Base-by-base conservation (phyloP, 2,113 vertebrate species). In the Neopipo cinnamomea region DNA sequence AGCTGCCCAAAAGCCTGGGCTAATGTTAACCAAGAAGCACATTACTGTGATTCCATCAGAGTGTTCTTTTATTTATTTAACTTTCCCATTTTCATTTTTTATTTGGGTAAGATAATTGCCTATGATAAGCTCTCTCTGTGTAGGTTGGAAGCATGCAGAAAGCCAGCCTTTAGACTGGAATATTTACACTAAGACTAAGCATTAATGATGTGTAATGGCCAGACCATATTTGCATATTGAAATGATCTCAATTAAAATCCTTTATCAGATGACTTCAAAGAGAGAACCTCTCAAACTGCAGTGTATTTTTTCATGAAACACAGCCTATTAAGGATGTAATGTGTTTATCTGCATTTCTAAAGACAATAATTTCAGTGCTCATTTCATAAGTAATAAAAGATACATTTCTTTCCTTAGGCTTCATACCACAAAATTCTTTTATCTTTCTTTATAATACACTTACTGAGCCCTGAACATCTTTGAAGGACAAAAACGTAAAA, bases 31-130 rank as follows among this genome's bases (percentile, higher is more conserved):
- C 88, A 92, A 96, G 97, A 89, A 83, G 94, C 94, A 95, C 94
- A 86, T 96, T 88, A 94, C 95, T 61, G 85, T 79, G 97, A 98
- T 98, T 97, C 96, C 93, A 98, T 98, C 98, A 97, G 95, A 97
- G 97, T 97, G 96, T 95, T 95, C 97, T 97, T 97, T 96, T 98
- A 98, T 98, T 98, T 98, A 97, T 98, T 98, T 98, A 98, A 98
- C 97, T 98, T 98, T 97, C 95, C 97, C 97, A 98, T 98, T 98
- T 98, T 97, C 98, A 95, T 95, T 97, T 98, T 97, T 97, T 98
- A 98, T 98, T 98, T 98, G 97, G 97, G 97, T 97, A 98, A 98
- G 98, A 98, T 98, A 98, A 98, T 98, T 98, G 98, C 96, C 88
- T 98, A 47, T 67, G 98, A 98, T 98, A 98, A 98, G 97, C 97